A percentile compares a stretch with the other conserved stretches of the same genome.
Evolutionary conservation across 2,888 invertebrate genomes (phyloP).

Genomic region (Zhuqinia jingwanae): DNA sequence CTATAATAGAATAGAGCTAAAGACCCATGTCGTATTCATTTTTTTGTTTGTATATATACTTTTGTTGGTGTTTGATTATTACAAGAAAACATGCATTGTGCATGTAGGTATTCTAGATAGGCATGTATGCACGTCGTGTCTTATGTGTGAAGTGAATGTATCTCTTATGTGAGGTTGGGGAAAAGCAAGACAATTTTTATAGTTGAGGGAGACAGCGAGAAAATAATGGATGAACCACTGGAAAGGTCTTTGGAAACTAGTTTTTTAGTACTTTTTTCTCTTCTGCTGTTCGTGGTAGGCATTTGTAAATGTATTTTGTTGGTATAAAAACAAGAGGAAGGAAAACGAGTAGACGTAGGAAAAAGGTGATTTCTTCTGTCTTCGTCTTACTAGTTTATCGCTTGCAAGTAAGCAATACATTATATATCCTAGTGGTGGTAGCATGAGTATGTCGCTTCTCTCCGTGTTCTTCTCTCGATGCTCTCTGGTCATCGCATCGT

Average conservation of each 20-base stretch:
- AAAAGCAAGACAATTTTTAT: neutral
- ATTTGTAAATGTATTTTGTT: too few species aligned
- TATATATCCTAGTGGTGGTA: too few species aligned
- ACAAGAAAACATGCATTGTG: neutral
- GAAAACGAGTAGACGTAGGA: too few species aligned
- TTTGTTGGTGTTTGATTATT: too few species aligned
- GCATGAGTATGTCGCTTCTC: neutral
- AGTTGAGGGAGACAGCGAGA: neutral
- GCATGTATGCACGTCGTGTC: neutral
- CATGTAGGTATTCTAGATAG: neutral
- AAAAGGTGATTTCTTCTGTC: neutral
- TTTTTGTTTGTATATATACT: too few species aligned
- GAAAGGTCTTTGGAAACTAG: conserved; percentile 12
- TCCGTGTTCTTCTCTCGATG: neutral
- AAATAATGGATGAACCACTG: neutral
- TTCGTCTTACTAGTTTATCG: neutral
- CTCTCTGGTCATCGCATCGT: conserved; percentile 17
- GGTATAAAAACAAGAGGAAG: too few species aligned
- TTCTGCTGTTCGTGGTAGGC: too few species aligned
- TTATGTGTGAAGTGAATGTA: too few species aligned
- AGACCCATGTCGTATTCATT: too few species aligned
- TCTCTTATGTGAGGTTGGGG: neutral
- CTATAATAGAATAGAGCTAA: neutral
- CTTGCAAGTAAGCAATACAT: neutral
- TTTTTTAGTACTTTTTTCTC: conserved; percentile 12